Evolutionary conservation across 1,140 invertebrate genomes (phyloP), one percentile per base, ranked within the genome.

Genomic region (Melitaea cinxia): DNA sequence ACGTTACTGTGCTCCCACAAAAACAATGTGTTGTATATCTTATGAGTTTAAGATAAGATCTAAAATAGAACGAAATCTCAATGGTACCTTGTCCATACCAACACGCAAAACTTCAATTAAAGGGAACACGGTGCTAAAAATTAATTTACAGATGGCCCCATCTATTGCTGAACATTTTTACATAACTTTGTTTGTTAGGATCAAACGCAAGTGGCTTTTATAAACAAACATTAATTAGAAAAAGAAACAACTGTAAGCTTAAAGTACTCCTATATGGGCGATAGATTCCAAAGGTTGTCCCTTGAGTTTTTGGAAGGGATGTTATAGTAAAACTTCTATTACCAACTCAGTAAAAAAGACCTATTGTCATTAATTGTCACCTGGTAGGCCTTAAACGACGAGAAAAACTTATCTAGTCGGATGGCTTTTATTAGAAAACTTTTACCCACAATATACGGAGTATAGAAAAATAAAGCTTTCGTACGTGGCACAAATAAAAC

Each of bases 351-450:
- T 86, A 80, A 83, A 85, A 89, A 85, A 83, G 75, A 81, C 78
- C 83, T 77, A 87, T 85, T 68, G 66, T 70, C 80, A 89, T 88
- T 84, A 88, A 90, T 90, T 88, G 85, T 90, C 85, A 88, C 83
- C 82, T 80, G n/a, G 78, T 82, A 83, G 75, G 78, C 78, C 88
- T 88, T 90, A 90, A 88, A 73, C 76, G 75, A 73, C 67, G 80
- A 80, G 78, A 79, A 80, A 75, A 88, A 86, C 77, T 83, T 82
- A 73, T 69, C 80, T 77, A 78, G 82, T 70, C 75, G 74, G 71
- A 79, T 72, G 73, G 78, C 72, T 78, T 87, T 90, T 89, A 90
- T 90, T 88, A 85, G 85, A 89, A 89, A 90, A 90, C 81, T 89
- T 90, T 83, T 77, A 70, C 68, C 79, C 67, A 33, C 60, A 65